These are phyloP conservation scores for Lacanobia wlatinum DNA, from an alignment of 2,888 invertebrate genomes.

Conservation along the genomic window DNA sequence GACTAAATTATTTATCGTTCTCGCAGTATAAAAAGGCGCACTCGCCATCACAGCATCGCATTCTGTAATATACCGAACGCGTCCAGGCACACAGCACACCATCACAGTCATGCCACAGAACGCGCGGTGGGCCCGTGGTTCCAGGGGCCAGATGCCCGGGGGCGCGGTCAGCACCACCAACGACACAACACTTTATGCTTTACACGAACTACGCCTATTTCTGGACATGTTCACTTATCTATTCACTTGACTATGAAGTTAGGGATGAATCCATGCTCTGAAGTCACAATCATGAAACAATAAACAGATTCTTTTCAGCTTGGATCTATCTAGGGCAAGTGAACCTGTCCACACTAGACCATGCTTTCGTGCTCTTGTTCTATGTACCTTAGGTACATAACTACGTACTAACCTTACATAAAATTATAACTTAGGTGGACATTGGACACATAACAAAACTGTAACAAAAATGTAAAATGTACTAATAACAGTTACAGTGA, in stretches of 20 bases:
- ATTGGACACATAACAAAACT: conserved; percentile 60
- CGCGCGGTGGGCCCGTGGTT: conserved; percentile 33
- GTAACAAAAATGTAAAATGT: no score
- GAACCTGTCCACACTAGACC: conserved; percentile 16
- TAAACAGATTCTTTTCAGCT: background rate
- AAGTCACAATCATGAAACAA: background rate
- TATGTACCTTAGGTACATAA: conserved; percentile 46
- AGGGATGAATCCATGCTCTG: conserved; percentile 7
- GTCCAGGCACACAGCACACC: conserved; percentile 76
- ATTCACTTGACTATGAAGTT: background rate
- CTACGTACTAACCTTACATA: conserved; percentile 38
- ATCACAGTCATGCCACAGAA: conserved; percentile 87
- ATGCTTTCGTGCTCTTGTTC: conserved; percentile 49
- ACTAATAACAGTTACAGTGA: conserved; percentile 32
- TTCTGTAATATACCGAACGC: conserved; percentile 73
- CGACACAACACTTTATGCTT: conserved; percentile 59
- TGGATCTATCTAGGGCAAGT: background rate
- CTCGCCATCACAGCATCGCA: conserved; percentile 85
- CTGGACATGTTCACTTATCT: conserved; percentile 26
- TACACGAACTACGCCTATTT: conserved; percentile 44
- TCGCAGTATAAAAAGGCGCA: conserved; percentile 85
- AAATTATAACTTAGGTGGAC: conserved; percentile 55
- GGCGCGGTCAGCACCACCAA: conserved; percentile 54
- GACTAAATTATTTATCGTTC: conserved; percentile 90
- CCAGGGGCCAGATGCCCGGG: conserved; percentile 52